Evolutionary conservation across 2,888 invertebrate species (phyloP), one percentile per base, ranked within the genome.

Genomic region (Alcis repandata): DNA sequence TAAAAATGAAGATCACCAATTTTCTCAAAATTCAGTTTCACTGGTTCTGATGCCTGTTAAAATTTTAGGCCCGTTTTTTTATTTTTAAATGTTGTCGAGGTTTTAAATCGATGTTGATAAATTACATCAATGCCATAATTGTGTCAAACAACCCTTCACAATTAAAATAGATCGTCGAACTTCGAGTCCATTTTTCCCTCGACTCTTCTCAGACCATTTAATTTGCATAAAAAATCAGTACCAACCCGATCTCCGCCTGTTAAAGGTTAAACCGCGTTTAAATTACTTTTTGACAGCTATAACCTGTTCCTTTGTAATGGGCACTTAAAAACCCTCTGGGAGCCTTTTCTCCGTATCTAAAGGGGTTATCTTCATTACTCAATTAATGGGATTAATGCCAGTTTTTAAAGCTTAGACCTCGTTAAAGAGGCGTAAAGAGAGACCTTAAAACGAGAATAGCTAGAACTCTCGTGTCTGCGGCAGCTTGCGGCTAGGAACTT

Each of bases 221-320:
- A 69, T 65, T 67, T 63, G 51, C 59, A 56, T 69, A 59, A 69
- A 65, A 67, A 69, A 61, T 65, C 54, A 53, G 56, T 54, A 33
- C 54, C 41, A 51, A 60, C 61, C 63, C 43, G 59, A 70, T 64
- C 45, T 56, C 32, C 51, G 22, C 53, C 41, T 69, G 63, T 52
- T 54, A 53, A 60, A 54, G 68, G 63, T 68, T 59, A 58, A 65
- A 69, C 65, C 59, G 64, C 65, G 68, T 63, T 67, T 68, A 70
- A 74, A 74, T 74, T 69, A 74, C 74, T 74, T 74, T 74, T 74
- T 74, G 74, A 73, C 74, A 70, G 70, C 69, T 59, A 73, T 71
- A 71, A 71, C 69, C 66, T 69, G 62, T 59, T 71, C 70, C 64
- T 67, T 49, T 67, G 59, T 71, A 72, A 74, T 69, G 65, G 70